Base-by-base conservation (phyloP, 2,888 invertebrate genomes). In the Petrophora chlorosata region DNA sequence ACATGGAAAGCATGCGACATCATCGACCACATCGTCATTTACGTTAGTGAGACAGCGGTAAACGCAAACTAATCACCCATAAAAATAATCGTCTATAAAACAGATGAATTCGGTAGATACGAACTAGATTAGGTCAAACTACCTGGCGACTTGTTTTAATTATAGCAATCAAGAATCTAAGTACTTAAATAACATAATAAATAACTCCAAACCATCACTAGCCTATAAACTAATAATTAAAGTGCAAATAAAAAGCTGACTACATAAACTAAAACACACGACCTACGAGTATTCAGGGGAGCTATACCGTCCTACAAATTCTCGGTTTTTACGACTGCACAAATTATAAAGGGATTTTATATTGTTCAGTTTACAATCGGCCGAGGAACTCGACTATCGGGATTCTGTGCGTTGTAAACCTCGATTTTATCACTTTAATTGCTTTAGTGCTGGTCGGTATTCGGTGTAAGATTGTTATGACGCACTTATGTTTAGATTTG, bases 351-450 rank as follows among this genome's bases (percentile, higher is more conserved):
- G 43, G 56, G 53, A 49, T 45, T 56, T 58, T 64, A 60, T 64
- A 54, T 59, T 50, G 51, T 53, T 39, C 44, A 33, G 51, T 63
- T 63, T 61, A 63, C 55, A 55, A 57, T 57, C 60, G 52, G 49
- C 33, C 47, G 50, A 52, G 47, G 41, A 48, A 53, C 64, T 69
- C 59, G 56, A 65, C 68, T 68, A 72, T 66, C 65, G 67, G 70
- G 71, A 65, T 73, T 76, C 74, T 71, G 77, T 76, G 73, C 67
- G 78, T 75, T 73, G 77, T 85, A 84, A 85, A 85, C 70, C 73
- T 76, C 76, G 75, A 83, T 82, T 83, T 82, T 84, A 82, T 73
- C 73, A 62, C 67, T 77, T 83, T 74, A 73, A 74, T 77, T 76
- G 70, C 75, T 76, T 76, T 76, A 74, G 55, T 67, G 64, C 59